A percentile compares a stretch with the other conserved stretches of the same genome.
These are phyloP conservation scores for Mya arenaria DNA, from an alignment of 1,140 invertebrate species.

Conservation along the genomic window DNA sequence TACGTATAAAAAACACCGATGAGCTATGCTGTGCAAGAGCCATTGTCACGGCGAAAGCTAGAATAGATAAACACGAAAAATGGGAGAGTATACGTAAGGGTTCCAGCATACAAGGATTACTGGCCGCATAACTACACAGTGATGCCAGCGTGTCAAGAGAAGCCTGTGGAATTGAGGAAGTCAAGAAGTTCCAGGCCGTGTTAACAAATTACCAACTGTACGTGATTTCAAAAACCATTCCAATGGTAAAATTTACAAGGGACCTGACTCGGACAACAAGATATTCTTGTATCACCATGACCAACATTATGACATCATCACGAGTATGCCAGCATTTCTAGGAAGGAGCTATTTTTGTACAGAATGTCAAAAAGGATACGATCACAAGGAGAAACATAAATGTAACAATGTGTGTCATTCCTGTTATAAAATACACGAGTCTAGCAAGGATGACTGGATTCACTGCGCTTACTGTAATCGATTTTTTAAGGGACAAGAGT, in stretches of 20 bases:
- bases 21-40: conserved; percentile 26
- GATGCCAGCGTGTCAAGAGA: background rate
- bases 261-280: conserved; percentile 12
- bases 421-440: conserved; percentile 9
- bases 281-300: conserved; percentile 32
- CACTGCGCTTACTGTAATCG: background rate
- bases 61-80: conserved; percentile 24
- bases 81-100: background rate
- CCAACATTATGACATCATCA: conserved; percentile 35
- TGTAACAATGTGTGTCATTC: conserved; percentile 20
- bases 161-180: conserved; percentile 4
- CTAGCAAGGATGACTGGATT: background rate
- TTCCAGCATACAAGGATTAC: background rate
- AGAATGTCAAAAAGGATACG: conserved; percentile 27
- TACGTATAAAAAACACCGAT: conserved; percentile 22
- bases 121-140: background rate
- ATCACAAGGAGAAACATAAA: conserved; percentile 18
- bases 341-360: conserved; percentile 9
- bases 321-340: conserved; percentile 27
- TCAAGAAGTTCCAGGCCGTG: background rate
- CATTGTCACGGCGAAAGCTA: conserved; percentile 2
- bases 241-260: conserved; percentile 13
- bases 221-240: conserved; percentile 17
- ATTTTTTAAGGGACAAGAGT: conserved; percentile 1
- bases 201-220: conserved; percentile 14